Base-by-base conservation (phyloP, 2,113 vertebrate genomes). In the Reinhardtius hippoglossoides region DNA sequence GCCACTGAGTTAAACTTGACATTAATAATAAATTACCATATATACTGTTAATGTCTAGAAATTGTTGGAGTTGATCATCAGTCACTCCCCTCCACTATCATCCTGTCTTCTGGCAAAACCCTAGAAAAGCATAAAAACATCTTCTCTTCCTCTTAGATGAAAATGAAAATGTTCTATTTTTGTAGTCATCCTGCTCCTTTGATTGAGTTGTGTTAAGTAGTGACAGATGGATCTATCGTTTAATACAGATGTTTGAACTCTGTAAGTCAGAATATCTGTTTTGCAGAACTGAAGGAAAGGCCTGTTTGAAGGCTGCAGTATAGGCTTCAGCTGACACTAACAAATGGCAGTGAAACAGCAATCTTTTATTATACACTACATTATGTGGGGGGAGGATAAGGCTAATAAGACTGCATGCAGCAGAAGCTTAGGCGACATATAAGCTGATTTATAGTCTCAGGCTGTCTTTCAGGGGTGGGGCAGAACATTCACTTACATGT, bases 391-490 rank as follows among this genome's bases (percentile, higher is more conserved):
- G 55, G 27, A 68, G 76, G 78, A 80, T 60, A 42, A 68, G 73
- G 78, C 48, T 77, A 82, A 84, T 86, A 84, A 73, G 75, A 54
- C 68, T 68, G 52, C 56, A 55, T 68, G 74, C 67, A 52, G 40
- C 70, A 57, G 63, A 55, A 76, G 71, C 78, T 54, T 56, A 55
- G 56, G 60, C 63, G 70, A 57, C 16, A 76, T 67, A 67, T 64
- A 48, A 59, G 65, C 67, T 80, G 70, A 89, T 85, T 78, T 70
- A 85, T 71, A 31, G 67, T 74, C 62, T 54, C 42, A 1, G 20
- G 57, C 71, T 68, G 61, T 46, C 63, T 55, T 55, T 71, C 16
- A 15, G 21, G 64, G 58, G 55, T 55, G 37, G 58, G 40, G 40
- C 40, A 10, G 12, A 42, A 12, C 40, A 42, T 66, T 76, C 64